A percentile compares a stretch with the other conserved stretches of the same genome.
Conservation (phyloP, 2,797 vertebrate species). For the Parauchenoglanis ngamensis region DNA sequence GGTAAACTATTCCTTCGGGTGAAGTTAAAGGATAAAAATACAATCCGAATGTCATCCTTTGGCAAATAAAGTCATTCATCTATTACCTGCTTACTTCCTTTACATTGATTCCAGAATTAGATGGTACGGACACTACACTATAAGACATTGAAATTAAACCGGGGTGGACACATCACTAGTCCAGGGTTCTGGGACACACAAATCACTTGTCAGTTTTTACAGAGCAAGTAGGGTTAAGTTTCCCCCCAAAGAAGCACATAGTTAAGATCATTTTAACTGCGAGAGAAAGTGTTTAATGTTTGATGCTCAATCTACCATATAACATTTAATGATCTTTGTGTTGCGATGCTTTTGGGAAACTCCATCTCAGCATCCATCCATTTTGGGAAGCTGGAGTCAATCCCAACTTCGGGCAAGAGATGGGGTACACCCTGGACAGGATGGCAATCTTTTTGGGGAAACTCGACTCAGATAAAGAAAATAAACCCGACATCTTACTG, state of each 20-base stretch:
- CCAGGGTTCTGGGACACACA: not conserved
- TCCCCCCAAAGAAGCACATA: not conserved
- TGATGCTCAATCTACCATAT: not conserved
- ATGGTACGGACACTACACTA: not conserved
- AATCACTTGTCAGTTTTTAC: not conserved
- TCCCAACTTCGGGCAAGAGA: no score
- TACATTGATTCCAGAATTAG: not conserved
- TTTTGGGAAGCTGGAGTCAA: no score
- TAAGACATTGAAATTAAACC: not conserved
- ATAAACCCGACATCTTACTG: not conserved
- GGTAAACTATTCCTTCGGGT: not conserved
- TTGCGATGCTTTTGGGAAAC: not conserved
- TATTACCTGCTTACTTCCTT: not conserved
- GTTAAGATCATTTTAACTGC: not conserved
- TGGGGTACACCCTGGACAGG: no score
- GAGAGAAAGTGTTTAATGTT: not conserved
- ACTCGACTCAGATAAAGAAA: not conserved
- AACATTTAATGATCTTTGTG: not conserved
- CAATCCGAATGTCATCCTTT: not conserved
- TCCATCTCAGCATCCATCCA: not conserved
- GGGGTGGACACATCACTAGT: not conserved
- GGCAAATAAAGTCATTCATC: not conserved
- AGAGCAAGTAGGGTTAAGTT: not conserved
- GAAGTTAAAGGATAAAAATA: not conserved
- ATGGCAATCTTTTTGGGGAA: not conserved